These are phyloP conservation scores for Archivesica marissinica DNA, from an alignment of 1,140 invertebrate species.

Conservation along the genomic window DNA sequence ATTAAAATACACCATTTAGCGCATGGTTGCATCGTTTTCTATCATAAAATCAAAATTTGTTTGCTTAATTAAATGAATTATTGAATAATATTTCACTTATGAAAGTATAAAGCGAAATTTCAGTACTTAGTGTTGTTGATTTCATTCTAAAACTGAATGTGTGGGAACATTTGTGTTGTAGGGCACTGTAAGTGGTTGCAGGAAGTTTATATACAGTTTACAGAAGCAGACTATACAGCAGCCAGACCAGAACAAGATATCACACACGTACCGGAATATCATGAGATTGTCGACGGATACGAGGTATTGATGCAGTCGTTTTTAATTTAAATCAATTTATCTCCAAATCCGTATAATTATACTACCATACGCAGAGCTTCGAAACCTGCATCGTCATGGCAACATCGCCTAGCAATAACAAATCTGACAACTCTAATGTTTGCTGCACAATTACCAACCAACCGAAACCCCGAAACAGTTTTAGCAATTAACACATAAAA, in stretches of 20 bases:
- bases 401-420: background rate
- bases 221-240: background rate
- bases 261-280: background rate
- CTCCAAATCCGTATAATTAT: background rate
- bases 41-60: too few relatives aligned
- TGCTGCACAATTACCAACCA: background rate
- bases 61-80: too few relatives aligned
- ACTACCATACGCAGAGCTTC: background rate
- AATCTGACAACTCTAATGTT: background rate
- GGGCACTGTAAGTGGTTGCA: background rate
- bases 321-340: background rate
- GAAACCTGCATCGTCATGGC: background rate
- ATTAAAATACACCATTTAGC: too few relatives aligned
- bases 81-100: background rate
- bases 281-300: constrained; percentile 18
- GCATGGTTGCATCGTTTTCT: too few relatives aligned
- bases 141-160: too few relatives aligned
- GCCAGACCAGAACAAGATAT: background rate
- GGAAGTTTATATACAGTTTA: background rate
- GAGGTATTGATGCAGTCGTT: background rate
- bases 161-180: background rate
- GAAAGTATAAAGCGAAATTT: background rate
- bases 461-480: background rate
- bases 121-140: background rate
- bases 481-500: background rate